Percentiles rank a stretch among this genome's conserved stretches.
Evolutionary conservation across 1,140 invertebrate species (phyloP).

Genomic region (Brachionus plicatilis): DNA sequence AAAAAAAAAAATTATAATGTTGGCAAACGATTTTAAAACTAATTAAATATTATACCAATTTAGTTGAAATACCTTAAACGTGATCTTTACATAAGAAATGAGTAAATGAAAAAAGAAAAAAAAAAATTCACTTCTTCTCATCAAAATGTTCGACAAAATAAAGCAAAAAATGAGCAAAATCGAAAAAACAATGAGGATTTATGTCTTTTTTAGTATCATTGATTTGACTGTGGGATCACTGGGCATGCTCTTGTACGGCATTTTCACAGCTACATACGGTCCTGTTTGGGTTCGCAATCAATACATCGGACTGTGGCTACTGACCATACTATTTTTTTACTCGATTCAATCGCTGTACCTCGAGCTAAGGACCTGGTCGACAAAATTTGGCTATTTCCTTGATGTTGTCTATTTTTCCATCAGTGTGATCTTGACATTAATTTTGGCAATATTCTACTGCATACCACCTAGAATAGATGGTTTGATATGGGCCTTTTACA

Average conservation of each 20-base stretch:
- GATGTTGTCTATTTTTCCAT: background rate
- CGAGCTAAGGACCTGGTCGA: background rate
- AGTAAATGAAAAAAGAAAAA: background rate
- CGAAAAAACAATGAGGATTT: background rate
- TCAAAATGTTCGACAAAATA: background rate
- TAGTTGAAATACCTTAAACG: background rate
- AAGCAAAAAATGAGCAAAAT: background rate
- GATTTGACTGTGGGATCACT: background rate
- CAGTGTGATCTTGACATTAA: background rate
- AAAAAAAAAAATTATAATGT: background rate
- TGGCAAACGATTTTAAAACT: background rate
- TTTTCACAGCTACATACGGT: conserved; percentile 14
- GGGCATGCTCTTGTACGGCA: conserved; percentile 6
- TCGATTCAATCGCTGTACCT: conserved; percentile 31
- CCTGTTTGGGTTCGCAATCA: conserved; percentile 31
- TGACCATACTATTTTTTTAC: background rate
- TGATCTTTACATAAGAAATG: background rate
- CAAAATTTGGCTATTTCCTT: background rate
- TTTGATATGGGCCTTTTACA: background rate
- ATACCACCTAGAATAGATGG: background rate
- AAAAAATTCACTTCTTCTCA: background rate
- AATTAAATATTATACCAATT: background rate
- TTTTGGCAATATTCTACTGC: background rate
- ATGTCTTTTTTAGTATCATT: background rate
- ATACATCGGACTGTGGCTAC: conserved; percentile 18